Percentiles rank a stretch among this genome's conserved stretches.
Conservation (phyloP, 2,113 vertebrate species). For the Mormyrus lacerda region DNA sequence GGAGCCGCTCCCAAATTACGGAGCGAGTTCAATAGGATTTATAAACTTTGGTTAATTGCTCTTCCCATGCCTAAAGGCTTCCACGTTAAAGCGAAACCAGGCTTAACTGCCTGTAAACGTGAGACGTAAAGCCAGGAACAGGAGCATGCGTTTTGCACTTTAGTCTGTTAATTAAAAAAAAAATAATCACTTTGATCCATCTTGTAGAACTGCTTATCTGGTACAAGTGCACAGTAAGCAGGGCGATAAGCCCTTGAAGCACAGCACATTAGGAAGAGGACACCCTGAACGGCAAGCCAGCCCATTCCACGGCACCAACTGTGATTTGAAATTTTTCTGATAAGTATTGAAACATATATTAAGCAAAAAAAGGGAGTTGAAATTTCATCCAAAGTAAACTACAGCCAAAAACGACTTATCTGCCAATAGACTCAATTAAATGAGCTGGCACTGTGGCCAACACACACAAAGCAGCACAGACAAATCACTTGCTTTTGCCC, state of each 20-base stretch:
- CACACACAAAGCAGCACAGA: neutral
- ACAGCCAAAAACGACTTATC: neutral
- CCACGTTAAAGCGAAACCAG: neutral
- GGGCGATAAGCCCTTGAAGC: neutral
- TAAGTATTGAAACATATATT: neutral
- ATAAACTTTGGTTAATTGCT: neutral
- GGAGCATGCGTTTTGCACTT: neutral
- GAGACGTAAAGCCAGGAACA: neutral
- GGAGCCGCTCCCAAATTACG: neutral
- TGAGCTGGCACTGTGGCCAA: neutral
- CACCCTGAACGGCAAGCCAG: neutral
- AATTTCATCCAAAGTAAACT: neutral
- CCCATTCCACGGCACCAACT: neutral
- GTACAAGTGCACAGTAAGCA: too few relatives aligned
- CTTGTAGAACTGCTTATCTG: neutral
- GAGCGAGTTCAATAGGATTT: neutral
- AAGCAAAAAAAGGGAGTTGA: neutral
- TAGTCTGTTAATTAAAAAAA: neutral
- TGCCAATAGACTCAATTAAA: neutral
- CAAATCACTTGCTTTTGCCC: neutral
- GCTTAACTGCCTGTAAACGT: neutral
- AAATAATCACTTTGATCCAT: neutral
- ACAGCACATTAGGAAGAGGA: neutral
- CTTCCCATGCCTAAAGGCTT: neutral
- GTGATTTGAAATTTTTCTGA: neutral